Evolutionary conservation across 2,888 invertebrate genomes (phyloP).

Genomic region (Actias luna): DNA sequence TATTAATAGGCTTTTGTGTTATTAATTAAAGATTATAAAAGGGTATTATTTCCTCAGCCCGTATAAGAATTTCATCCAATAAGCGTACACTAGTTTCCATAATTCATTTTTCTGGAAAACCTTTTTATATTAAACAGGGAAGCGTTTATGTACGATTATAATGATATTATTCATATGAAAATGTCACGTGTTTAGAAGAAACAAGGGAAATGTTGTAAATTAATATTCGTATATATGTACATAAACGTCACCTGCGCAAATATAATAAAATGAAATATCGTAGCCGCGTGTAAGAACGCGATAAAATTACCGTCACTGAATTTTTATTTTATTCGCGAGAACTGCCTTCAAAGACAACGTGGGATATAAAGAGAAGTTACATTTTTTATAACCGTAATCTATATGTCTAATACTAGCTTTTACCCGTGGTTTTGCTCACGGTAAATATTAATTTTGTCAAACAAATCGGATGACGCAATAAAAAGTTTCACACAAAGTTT

Average conservation of each 20-base stretch:
- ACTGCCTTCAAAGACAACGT: neutral
- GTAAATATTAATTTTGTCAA: too few species aligned
- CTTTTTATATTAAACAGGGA: neutral
- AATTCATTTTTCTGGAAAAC: neutral
- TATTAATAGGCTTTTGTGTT: too few species aligned
- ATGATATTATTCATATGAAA: neutral
- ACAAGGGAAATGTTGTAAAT: neutral
- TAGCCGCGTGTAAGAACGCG: neutral
- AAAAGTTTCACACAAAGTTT: too few species aligned
- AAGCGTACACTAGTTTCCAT: neutral
- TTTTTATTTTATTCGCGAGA: neutral
- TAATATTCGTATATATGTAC: neutral
- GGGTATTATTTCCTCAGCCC: too few species aligned
- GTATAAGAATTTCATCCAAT: too few species aligned
- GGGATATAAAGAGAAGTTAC: neutral
- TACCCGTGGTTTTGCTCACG: too few species aligned
- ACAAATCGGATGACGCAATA: too few species aligned
- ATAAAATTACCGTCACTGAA: neutral
- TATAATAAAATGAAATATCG: neutral
- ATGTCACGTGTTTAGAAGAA: neutral
- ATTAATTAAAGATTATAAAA: too few species aligned
- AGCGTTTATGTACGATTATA: neutral
- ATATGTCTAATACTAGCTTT: too few species aligned
- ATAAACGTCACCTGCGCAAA: constrained; percentile 7
- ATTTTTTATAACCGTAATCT: neutral